phyloP scores from a whole-genome alignment of 1,140 invertebrate species.

The Apis florea region DNA sequence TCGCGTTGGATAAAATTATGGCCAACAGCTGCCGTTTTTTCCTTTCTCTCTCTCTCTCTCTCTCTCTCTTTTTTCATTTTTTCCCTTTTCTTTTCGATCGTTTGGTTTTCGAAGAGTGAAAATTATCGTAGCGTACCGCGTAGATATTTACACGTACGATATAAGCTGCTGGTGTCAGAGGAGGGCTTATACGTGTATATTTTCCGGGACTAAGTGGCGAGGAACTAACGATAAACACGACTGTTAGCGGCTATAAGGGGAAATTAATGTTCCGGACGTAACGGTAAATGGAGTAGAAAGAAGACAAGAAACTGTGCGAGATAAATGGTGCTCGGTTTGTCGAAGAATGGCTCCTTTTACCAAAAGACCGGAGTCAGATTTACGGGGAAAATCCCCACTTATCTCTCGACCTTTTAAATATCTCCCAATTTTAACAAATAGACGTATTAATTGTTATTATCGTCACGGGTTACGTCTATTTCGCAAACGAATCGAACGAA shows the following conservation, averaged over 20 bases:
- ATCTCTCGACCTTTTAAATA: neutral
- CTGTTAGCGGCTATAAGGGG: slow-evolving; percentile 68
- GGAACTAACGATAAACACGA: slow-evolving; percentile 77
- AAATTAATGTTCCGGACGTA: slow-evolving; percentile 76
- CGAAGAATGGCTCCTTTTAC: slow-evolving; percentile 57
- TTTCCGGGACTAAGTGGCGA: slow-evolving; percentile 69
- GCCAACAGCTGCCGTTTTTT: slow-evolving; percentile 70
- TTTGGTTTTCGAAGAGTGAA: slow-evolving; percentile 55
- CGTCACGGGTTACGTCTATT: too few species aligned
- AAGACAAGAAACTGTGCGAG: slow-evolving; percentile 72
- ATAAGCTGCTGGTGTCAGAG: slow-evolving; percentile 54
- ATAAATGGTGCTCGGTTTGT: slow-evolving; percentile 68
- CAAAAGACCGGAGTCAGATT: slow-evolving; percentile 34
- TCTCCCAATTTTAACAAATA: neutral
- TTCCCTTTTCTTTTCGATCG: slow-evolving; percentile 50
- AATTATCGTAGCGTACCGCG: slow-evolving; percentile 67
- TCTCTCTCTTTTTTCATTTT: too few species aligned
- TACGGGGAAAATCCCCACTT: slow-evolving; percentile 32
- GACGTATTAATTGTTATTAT: neutral
- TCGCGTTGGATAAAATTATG: slow-evolving; percentile 75
- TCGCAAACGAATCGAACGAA: too few species aligned
- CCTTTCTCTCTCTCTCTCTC: neutral
- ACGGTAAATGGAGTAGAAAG: slow-evolving; percentile 75
- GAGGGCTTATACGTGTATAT: slow-evolving; percentile 55
- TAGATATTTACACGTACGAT: slow-evolving; percentile 50